Base-by-base conservation (phyloP, 2,113 vertebrate genomes). In the Indri indri region DNA sequence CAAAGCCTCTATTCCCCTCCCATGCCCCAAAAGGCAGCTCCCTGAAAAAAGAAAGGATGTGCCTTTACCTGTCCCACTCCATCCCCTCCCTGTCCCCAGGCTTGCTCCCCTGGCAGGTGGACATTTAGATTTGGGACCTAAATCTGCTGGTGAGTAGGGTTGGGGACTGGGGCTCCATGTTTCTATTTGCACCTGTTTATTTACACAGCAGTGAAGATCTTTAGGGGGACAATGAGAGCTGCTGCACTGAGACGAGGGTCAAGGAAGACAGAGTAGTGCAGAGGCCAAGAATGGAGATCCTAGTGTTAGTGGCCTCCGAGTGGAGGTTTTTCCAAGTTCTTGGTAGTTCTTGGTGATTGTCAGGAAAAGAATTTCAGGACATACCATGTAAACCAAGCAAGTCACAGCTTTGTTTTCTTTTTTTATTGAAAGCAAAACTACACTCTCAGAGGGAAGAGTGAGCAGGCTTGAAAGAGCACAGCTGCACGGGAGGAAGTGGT, bases 231-330 rank as follows among this genome's bases (percentile, higher is more conserved):
- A 14, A 7, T 4, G 20, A 32, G 3, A 20, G 13, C 6, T 30
- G 27, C n/a, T 37, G 8, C 13, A 73, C 1, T 10, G 13, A 47
- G 22, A 63, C 6, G 3, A 25, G 59, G 14, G 42, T 71, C 2
- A 0, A 50, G 25, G 37, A 23, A 34, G 34, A 16, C 4, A 0
- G 34, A 37, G 30, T 5, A 37, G 32, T 13, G n/a, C 0, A 63
- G 61, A 57, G 23, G 37, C 61, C n/a, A 82, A 59, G 25, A 34
- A 34, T 5, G 12, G 65, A 88, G 42, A 22, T 32, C 66, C 30
- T 61, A 61, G 59, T 61, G 23, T 25, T 27, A 61, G 8, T 61
- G 59, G 25, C 59, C 59, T 61, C 25, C 59, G 10, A 61, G 59
- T 61, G 9, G 59, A 61, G 23, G 59, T 61, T 61, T 59, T 27